Conservation (phyloP, 1,140 invertebrate species). For the Thaumatotibia leucotreta region DNA sequence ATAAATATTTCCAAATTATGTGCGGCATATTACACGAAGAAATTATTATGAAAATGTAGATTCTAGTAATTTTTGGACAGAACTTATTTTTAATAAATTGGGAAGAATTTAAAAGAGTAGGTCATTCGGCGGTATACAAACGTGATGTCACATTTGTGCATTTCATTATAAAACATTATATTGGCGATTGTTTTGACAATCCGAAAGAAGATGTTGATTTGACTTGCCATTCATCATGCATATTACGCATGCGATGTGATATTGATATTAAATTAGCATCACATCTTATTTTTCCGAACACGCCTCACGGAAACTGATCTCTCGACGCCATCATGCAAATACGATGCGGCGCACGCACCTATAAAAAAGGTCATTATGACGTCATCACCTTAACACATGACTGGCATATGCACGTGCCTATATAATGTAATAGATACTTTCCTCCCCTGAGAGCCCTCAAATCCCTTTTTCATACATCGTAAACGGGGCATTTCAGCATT, state of each 20-base stretch:
- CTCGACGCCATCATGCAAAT: conserved; percentile 24
- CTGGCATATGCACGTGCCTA: conserved; percentile 34
- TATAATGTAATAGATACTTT: conserved; percentile 42
- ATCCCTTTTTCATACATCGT: conserved; percentile 39
- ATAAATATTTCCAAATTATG: too few relatives aligned
- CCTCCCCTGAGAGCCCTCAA: conserved; percentile 27
- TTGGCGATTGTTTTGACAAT: too few relatives aligned
- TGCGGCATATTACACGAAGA: too few relatives aligned
- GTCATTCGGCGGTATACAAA: too few relatives aligned
- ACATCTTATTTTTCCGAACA: neutral
- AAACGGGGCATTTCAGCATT: conserved; percentile 36
- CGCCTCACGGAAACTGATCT: neutral
- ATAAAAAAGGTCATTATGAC: conserved; percentile 43
- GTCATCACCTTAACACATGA: conserved; percentile 36
- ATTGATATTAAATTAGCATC: neutral
- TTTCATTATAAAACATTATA: too few relatives aligned
- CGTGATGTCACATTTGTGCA: too few relatives aligned
- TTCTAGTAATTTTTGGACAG: too few relatives aligned
- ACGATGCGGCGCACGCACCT: conserved; percentile 24
- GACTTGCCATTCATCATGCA: too few relatives aligned
- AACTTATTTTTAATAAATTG: too few relatives aligned
- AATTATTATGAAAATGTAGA: too few relatives aligned
- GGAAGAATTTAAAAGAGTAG: too few relatives aligned
- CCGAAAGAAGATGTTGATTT: too few relatives aligned
- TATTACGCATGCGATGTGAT: neutral